These are phyloP conservation scores for Diglossa cyanea DNA, from an alignment of 2,797 vertebrate species.

Conservation along the genomic window DNA sequence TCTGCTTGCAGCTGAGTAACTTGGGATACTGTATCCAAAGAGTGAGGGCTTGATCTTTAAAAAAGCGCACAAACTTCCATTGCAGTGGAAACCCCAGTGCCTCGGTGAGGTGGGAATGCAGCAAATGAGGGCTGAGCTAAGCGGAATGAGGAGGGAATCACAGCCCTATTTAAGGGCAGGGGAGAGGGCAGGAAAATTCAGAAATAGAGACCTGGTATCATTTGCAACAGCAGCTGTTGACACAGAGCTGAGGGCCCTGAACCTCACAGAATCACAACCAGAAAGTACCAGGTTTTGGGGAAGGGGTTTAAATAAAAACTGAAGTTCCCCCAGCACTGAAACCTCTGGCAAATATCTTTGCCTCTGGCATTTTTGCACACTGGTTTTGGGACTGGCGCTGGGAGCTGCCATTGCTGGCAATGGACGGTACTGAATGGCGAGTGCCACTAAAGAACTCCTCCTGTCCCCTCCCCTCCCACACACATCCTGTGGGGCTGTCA, in stretches of 20 bases:
- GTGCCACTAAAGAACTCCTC: background rate
- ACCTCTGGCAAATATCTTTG: background rate
- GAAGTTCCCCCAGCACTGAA: background rate
- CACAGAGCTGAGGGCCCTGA: background rate
- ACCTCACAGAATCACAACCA: fast-evolving
- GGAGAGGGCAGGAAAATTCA: background rate
- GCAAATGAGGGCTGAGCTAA: background rate
- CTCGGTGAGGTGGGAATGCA: background rate
- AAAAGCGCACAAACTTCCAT: conserved; percentile 23
- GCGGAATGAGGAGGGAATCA: background rate
- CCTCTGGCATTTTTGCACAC: background rate
- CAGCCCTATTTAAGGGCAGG: fast-evolving
- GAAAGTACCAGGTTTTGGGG: background rate
- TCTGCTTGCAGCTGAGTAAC: background rate
- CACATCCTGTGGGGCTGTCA: fast-evolving
- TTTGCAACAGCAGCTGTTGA: background rate
- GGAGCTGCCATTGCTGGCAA: conserved; percentile 53
- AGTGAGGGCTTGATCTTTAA: conserved; percentile 2
- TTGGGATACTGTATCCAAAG: conserved; percentile 34
- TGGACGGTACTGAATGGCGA: background rate
- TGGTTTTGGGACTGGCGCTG: background rate
- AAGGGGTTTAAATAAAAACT: background rate
- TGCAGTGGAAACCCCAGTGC: conserved; percentile 43
- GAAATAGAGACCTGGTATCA: fast-evolving
- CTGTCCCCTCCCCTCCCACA: background rate